Conservation (phyloP, 53 echinoderm and acorn worm genomes). For the Echinometra lucunter region DNA sequence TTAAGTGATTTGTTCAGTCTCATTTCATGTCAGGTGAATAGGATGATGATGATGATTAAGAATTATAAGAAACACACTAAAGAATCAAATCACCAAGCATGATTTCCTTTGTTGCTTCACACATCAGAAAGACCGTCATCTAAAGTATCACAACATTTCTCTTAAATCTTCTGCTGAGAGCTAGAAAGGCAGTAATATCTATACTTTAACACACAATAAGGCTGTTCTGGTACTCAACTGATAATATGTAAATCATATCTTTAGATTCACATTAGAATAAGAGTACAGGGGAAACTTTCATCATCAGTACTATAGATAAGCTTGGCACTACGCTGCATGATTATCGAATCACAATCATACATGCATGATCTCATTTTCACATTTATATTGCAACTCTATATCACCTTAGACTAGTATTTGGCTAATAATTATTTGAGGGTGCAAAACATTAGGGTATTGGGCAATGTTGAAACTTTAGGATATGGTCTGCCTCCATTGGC, state of each 20-base stretch:
- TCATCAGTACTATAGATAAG: not conserved
- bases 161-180: no score
- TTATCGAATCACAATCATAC: not conserved
- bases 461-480: not conserved
- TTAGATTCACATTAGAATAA: not conserved
- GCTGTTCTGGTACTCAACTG: no score
- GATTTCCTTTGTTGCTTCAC: not conserved
- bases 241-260: not conserved
- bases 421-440: not conserved
- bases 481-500: not conserved
- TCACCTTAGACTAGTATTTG: not conserved
- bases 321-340: not conserved
- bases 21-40: no score
- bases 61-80: no score
- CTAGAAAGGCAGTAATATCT: no score
- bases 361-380: not conserved
- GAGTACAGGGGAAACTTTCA: not conserved
- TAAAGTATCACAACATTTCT: not conserved
- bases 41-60: no score
- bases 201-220: no score
- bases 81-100: not conserved
- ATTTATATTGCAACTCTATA: not conserved
- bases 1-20: no score
- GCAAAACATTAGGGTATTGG: not conserved
- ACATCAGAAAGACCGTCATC: not conserved